Conservation (phyloP, 2,113 vertebrate genomes). For the Dromaius novaehollandiae region DNA sequence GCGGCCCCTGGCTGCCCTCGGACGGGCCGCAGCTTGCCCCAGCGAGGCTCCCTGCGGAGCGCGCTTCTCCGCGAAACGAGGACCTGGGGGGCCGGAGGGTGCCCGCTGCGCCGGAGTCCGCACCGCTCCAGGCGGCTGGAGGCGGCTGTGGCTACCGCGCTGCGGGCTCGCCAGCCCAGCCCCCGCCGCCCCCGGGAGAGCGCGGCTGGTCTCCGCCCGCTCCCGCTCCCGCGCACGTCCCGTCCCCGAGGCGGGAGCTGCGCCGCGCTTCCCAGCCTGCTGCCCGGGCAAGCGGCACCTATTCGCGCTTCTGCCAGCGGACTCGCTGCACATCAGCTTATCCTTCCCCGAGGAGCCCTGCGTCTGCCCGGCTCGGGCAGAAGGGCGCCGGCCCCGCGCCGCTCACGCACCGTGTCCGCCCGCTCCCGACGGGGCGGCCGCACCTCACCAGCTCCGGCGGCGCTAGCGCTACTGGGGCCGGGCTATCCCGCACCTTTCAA, state of each 20-base stretch:
- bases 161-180: too few species aligned
- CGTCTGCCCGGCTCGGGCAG: background rate
- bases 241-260: background rate
- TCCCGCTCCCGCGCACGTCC: background rate
- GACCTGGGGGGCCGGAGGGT: background rate
- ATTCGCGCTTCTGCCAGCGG: background rate
- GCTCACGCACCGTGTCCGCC: background rate
- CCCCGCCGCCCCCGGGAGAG: too few species aligned
- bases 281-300: background rate
- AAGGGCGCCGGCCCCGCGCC: background rate
- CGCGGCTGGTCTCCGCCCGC: background rate
- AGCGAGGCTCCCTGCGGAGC: background rate
- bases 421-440: background rate
- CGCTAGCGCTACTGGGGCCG: accelerated
- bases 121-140: background rate
- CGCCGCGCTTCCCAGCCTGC: background rate
- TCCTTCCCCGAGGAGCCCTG: background rate
- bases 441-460: background rate
- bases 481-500: too few species aligned
- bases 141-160: background rate
- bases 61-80: background rate
- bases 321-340: background rate
- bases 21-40: background rate
- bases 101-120: too few species aligned
- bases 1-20: too few species aligned